Base-by-base conservation (phyloP, 2,888 invertebrate genomes). In the Deilephila elpenor region DNA sequence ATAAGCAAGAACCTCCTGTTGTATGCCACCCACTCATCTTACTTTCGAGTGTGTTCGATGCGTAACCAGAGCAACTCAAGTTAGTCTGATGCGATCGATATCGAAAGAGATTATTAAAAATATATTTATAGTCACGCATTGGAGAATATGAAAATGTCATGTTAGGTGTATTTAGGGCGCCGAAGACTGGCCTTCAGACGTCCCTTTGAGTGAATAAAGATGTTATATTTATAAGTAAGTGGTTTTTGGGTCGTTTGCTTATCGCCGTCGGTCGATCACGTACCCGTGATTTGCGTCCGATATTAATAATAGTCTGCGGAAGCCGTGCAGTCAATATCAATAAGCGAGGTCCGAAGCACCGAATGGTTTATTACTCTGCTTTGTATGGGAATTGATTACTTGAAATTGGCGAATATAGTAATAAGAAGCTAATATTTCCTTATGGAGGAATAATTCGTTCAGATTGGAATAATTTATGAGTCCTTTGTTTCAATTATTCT, bases 231-330 rank as follows among this genome's bases (percentile, higher is more conserved):
- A 67, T 51, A 67, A 51, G 44, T 67, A 51, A 67, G 51, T 67
- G 67, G 25, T 67, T 14, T 67, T 67, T 51, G 67, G 67, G 67
- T 11, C 67, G 67, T 67, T 67, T 67, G 67, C 67, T 67, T 67
- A 67, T 51, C 67, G 67, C 44, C 67, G 37, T 67, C 44, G 51
- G 67, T 25, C 67, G 67, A 25, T 67, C 51, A 67, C 67, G 67
- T 67, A 14, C 25, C 29, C 44, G 67, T 67, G 67, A 67, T 67
- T 67, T 67, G 67, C 44, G 67, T 51, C 44, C 51, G 51, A 67
- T 51, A 67, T 67, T 67, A 67, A 67, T 67, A 67, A 67, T 67
- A 25, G 67, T 51, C 67, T 51, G 56, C 7, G 44, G 67, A 67
- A 67, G 67, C 67, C 25, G 67, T 17, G 51, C 67, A 44, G 67